Evolutionary conservation across 2,888 invertebrate species (phyloP).

Genomic region (Balanococcus diminutus): DNA sequence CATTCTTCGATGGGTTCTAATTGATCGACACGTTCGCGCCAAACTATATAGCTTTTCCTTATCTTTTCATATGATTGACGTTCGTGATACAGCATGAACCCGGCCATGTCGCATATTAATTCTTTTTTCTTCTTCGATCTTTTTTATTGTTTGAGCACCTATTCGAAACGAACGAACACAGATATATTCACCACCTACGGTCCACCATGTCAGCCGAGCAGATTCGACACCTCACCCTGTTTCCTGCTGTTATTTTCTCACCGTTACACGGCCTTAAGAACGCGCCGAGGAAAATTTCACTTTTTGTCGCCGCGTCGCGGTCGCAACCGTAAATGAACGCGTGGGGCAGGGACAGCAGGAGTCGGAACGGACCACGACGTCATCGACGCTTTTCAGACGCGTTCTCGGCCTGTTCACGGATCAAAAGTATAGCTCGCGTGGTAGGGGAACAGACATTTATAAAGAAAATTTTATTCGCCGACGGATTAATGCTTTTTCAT

Average conservation of each 20-base stretch:
- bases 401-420: background rate
- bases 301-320: background rate
- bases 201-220: background rate
- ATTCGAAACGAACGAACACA: too few relatives aligned
- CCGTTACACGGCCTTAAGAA: background rate
- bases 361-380: background rate
- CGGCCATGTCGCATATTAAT: background rate
- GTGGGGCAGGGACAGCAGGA: background rate
- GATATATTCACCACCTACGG: conserved; percentile 29
- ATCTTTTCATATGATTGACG: background rate
- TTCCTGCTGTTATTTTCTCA: background rate
- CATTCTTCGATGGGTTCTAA: background rate
- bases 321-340: too few relatives aligned
- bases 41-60: background rate
- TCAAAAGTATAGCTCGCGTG: background rate
- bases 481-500: conserved; percentile 41
- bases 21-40: background rate
- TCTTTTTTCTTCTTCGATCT: background rate
- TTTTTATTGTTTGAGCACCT: background rate
- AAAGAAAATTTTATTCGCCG: conserved; percentile 43
- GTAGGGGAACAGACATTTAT: conserved; percentile 52
- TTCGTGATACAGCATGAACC: background rate
- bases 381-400: conserved; percentile 1
- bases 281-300: conserved; percentile 1
- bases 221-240: background rate